These are phyloP conservation scores for Telenomus remus DNA, from an alignment of 1,140 invertebrate genomes.

Conservation along the genomic window DNA sequence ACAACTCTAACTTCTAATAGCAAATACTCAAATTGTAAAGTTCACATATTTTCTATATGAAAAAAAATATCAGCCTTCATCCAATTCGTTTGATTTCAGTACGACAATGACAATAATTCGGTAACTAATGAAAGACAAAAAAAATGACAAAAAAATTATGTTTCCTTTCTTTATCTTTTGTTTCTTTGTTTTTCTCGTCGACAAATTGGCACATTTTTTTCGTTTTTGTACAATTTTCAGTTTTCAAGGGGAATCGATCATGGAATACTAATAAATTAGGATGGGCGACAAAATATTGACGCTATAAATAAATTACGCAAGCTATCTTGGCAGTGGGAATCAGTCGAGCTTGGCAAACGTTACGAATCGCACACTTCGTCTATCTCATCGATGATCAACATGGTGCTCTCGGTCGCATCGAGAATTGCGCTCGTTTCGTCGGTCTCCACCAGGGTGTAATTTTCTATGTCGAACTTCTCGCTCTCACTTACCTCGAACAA, in stretches of 20 bases:
- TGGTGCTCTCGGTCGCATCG: constrained; percentile 48
- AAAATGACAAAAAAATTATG: too few species aligned
- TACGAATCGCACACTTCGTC: constrained; percentile 57
- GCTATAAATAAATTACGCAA: constrained; percentile 52
- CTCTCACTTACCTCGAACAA: constrained; percentile 73
- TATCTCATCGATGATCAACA: constrained; percentile 56
- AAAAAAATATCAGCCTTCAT: constrained; percentile 22
- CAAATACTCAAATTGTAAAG: constrained; percentile 1
- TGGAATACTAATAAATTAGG: constrained; percentile 34
- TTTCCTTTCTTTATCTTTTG: not conserved
- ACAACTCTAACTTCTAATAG: constrained; percentile 1
- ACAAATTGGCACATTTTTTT: constrained; percentile 36
- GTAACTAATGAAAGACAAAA: not conserved
- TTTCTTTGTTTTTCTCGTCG: not conserved
- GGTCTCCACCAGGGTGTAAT: constrained; percentile 74
- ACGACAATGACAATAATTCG: not conserved
- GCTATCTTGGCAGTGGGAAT: constrained; percentile 43
- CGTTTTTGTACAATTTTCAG: constrained; percentile 30
- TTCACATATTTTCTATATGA: constrained; percentile 11
- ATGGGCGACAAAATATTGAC: constrained; percentile 26
- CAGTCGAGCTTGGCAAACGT: constrained; percentile 45
- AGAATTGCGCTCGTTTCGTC: constrained; percentile 64
- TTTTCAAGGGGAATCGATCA: not conserved
- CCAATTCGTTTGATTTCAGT: not conserved
- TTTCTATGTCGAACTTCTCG: constrained; percentile 75